Base-by-base conservation (phyloP, 2,797 vertebrate genomes). In the Phataginus tetradactyla region DNA sequence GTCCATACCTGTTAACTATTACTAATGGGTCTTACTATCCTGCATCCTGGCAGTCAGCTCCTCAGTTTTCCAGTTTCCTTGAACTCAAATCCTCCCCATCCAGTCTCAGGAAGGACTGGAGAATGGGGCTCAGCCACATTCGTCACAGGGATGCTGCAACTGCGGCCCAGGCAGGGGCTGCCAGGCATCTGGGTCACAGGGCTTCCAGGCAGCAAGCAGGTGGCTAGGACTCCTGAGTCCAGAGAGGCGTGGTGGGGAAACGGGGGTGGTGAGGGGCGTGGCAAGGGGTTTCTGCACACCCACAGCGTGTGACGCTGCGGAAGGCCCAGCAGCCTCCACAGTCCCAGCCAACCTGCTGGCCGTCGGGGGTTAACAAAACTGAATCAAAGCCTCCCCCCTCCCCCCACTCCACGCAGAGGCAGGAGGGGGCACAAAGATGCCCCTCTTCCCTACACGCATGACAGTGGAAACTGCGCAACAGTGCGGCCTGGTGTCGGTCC, bases 171-270 rank as follows among this genome's bases (percentile, higher is more conserved):
- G 49, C 23, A 3, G 45, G 14, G 4, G 18, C 11, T 0, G 21
- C 34, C 64, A 6, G 39, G 53, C 13, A 18, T 29, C 2, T 1
- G 17, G 0, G 5, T 13, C 9, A 20, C 7, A 0, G 1, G 8
- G 32, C 39, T 61, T 18, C 27, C 0, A 6, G 18, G 49, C 10
- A 34, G 53, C 45, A 12, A 45, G 45, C 45, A 45, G 45, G 45
- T 45, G 39, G 78, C 42, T 32, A 14, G 25, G 29, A 51, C 6
- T 45, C 53, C 1, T 1, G 1, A 11, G 34, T 1, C 39, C 12
- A 1, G 42, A 64, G 27, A 21, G 63, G 69, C 3, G 2, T 61
- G 64, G 77, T n/a, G 42, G 9, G 42, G 42, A 6, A 42, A 42
- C 5, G 42, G 42, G 42, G 0, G 45, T 45, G 45, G 45, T 12